Evolutionary conservation across 2,113 vertebrate genomes (phyloP).

Genomic region (Tenrec ecaudatus): DNA sequence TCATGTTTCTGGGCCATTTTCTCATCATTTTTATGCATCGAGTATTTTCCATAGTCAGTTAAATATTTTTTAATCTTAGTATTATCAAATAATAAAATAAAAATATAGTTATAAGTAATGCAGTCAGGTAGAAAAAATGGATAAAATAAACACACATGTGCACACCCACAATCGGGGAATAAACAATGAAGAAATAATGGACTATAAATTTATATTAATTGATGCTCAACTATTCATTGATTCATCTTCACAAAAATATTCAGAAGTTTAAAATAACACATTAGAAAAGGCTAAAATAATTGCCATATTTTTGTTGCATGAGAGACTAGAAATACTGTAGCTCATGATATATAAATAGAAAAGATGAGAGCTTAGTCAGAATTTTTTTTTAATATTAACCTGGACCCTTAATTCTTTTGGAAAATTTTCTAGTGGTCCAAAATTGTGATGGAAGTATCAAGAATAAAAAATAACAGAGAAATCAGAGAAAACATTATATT

Average conservation of each 20-base stretch:
- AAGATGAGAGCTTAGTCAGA: not conserved
- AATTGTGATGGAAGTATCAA: not conserved
- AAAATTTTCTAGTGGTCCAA: not conserved
- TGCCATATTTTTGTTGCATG: not conserved
- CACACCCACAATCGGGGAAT: not conserved
- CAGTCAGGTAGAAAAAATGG: not conserved
- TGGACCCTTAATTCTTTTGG: not conserved
- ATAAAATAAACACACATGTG: not conserved
- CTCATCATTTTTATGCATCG: not conserved
- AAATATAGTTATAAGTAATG: not conserved
- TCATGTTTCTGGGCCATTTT: not conserved
- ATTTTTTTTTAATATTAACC: not conserved
- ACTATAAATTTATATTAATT: not conserved
- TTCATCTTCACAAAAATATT: conserved; percentile 14
- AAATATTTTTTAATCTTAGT: not conserved
- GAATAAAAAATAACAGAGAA: not conserved
- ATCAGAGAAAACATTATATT: not conserved
- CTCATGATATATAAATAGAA: not conserved
- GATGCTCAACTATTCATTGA: not conserved
- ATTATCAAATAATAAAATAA: not conserved
- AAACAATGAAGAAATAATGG: not conserved
- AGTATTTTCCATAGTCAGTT: not conserved
- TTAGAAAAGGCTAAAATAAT: not conserved
- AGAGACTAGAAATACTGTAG: not conserved
- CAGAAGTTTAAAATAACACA: not conserved